Percentiles rank a stretch among this genome's conserved stretches.
These are phyloP conservation scores for Herpailurus yagouaroundi DNA, from an alignment of 2,113 vertebrate species.

Conservation along the genomic window DNA sequence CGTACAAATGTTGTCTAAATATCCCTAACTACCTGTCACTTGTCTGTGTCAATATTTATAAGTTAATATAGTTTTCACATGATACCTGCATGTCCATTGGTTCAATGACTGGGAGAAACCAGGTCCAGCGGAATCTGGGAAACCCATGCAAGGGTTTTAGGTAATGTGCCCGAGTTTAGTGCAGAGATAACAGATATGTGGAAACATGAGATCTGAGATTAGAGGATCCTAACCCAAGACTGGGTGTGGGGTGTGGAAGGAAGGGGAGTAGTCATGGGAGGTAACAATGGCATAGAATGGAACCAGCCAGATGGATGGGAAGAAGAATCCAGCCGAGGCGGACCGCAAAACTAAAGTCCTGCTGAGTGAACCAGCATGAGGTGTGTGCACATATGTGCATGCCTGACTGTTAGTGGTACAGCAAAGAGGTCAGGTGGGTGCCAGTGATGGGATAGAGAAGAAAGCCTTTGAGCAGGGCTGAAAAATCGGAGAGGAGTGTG, in stretches of 20 bases:
- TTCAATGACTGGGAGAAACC: neutral
- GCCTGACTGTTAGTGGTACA: neutral
- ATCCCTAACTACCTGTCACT: neutral
- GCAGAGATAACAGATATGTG: neutral
- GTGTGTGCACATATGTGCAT: accelerated
- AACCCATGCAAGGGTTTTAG: neutral
- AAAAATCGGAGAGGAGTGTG: neutral
- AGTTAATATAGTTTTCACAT: neutral
- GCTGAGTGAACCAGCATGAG: accelerated
- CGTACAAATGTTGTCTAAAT: neutral
- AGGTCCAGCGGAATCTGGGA: neutral
- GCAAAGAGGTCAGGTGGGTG: neutral
- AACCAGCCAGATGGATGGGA: neutral
- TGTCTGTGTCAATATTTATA: constrained; percentile 46
- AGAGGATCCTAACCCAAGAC: neutral
- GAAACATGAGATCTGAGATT: neutral
- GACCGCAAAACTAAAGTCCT: neutral
- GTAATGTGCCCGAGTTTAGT: neutral
- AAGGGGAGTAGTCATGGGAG: neutral
- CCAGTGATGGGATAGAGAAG: neutral
- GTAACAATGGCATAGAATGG: neutral
- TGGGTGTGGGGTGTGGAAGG: neutral
- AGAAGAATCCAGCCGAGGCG: neutral
- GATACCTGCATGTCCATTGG: neutral
- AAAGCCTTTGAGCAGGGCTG: neutral